Base-by-base conservation (phyloP, 2,797 vertebrate species). In the Perodicticus potto region DNA sequence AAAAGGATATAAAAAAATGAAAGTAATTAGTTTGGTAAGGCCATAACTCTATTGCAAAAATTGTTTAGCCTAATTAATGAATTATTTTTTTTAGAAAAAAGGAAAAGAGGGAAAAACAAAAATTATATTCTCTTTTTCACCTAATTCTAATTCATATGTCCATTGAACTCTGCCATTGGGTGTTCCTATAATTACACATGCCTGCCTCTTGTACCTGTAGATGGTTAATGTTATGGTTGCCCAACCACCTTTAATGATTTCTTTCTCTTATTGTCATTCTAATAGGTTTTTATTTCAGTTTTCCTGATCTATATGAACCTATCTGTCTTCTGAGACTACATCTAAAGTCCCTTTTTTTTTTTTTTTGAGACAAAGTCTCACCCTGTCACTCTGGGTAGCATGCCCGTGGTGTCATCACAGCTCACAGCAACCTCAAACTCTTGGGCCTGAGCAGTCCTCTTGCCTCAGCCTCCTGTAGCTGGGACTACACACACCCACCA, bases 1-100 rank as follows among this genome's bases (percentile, higher is more conserved):
- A 94, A 96, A 92, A 11, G 9, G 20, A 80, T 70, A 70, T n/a
- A 88, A 10, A 92, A 96, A 89, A 81, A 83, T 72, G 13, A 82
- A 87, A 93, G 43, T 59, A 78, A 45, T 72, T 80, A 70, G 25
- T 19, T 87, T 90, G 55, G 40, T 92, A 89, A 95, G 77, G 67
- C 72, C 63, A 23, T 59, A n/a, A n/a, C 13, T 45, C 29, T 67
- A 45, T 74, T 94, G 49, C 8, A 53, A 70, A 65, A 67, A 77
- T 10, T 34, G 57, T 63, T 63, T 57, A 87, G 40, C 3, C 17
- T 63, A 2, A 29, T 65, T 40, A 93, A 57, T 70, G 32, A 37
- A 16, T 78, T 72, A 19, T 43, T 85, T 85, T 84, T 57, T 57
- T 69, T 86, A 29, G 49, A 78, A 70, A 69, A 61, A 27, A 40